Conservation (phyloP, 2,797 vertebrate species). For the Gorsachius magnificus region DNA sequence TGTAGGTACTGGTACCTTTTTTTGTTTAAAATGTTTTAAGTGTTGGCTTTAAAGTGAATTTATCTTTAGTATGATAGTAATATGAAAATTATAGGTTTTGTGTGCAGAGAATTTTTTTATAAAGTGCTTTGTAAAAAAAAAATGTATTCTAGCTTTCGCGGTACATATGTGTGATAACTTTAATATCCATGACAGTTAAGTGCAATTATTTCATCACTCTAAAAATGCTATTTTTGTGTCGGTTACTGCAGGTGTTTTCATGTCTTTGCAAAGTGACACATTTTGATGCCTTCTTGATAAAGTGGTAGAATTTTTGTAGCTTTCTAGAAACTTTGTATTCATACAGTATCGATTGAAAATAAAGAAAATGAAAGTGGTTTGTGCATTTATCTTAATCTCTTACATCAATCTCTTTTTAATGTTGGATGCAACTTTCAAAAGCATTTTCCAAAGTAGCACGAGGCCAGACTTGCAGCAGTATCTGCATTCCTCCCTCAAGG, state of each 20-base stretch:
- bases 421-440: neutral
- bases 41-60: conserved; percentile 98
- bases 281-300: conserved; percentile 99
- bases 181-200: conserved; percentile 94
- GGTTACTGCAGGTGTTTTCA: conserved; percentile 95
- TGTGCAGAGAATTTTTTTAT: conserved; percentile 93
- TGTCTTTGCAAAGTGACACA: conserved; percentile 98
- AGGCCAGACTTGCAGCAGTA: neutral
- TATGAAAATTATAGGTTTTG: conserved; percentile 91
- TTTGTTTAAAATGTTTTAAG: conserved; percentile 90
- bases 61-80: conserved; percentile 93
- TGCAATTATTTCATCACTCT: conserved; percentile 91
- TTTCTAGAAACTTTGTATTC: conserved; percentile 99
- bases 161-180: conserved; percentile 98
- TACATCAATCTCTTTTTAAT: neutral
- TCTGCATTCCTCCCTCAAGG: neutral
- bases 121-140: conserved; percentile 96
- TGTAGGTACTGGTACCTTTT: conserved; percentile 99
- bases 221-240: conserved; percentile 95
- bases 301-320: conserved; percentile 99
- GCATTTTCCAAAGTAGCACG: neutral
- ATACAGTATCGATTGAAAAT: conserved; percentile 99
- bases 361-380: conserved; percentile 87
- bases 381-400: conserved; percentile 70
- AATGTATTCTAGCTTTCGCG: conserved; percentile 96